Base-by-base conservation (phyloP, 2,888 invertebrate genomes). In the Ctena decussata region DNA sequence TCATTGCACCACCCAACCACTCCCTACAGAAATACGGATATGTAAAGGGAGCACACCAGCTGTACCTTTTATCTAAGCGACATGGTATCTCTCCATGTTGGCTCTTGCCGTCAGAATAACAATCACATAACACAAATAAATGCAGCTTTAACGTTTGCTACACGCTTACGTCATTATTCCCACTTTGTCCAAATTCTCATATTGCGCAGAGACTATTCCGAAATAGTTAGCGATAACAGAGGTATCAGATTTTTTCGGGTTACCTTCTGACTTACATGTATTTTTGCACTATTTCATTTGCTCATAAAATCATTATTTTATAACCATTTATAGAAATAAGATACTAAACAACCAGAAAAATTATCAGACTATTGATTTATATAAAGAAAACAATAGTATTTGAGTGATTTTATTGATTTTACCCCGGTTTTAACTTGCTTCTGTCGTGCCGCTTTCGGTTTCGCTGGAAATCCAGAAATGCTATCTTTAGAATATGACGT, bases 241-340 rank as follows among this genome's bases (percentile, higher is more conserved):
- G 27, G 30, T 60, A 60, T 60, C 60, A 30, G 60, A 60, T 27
- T 27, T 27, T 60, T 60, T 27, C 11, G 3, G 2, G 6, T 60
- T 60, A 60, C 60, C 60, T 60, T 60, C 60, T 60, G 60, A 60
- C 60, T 27, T 60, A 60, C 60, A 60, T 60, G 60, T 60, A 60
- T 30, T 60, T 60, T 60, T 3, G 30, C 30, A 6, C 60, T 18
- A 24, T 30, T 60, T 30, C 60, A 60, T 18, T 60, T 21, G 60
- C 30, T 60, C 18, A 60, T 60, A 60, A 60, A 60, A 60, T 30
- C 60, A 24, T 60, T 60, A 27, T 27, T 27, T 60, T 60, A 30
- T n/a, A 60, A 18, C 6, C 27, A 30, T 30, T 27, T 60, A 6
- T 60, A 27, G 3, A 5, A 27, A 27, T 6, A 60, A 60, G 3